phyloP scores from a whole-genome alignment of 1,140 invertebrate genomes.

The Listronotus bonariensis region DNA sequence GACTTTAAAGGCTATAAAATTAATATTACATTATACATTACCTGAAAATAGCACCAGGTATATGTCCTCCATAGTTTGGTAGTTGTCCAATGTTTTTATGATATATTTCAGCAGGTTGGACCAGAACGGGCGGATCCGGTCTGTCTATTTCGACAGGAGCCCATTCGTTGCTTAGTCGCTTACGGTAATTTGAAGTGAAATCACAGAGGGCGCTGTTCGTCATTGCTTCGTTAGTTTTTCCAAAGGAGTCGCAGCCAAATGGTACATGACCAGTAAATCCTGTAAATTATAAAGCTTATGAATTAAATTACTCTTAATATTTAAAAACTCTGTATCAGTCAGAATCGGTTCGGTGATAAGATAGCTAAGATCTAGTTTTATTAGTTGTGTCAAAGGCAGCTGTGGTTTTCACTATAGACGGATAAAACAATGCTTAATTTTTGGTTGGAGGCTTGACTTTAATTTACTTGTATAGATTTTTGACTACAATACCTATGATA shows the following conservation, averaged over 20 bases:
- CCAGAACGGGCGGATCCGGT: slow-evolving; percentile 59
- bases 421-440: no score
- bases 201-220: slow-evolving; percentile 69
- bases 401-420: no score
- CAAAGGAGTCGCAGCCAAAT: slow-evolving; percentile 66
- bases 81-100: slow-evolving; percentile 71
- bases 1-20: background rate
- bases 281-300: slow-evolving; percentile 40
- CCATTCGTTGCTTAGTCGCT: slow-evolving; percentile 69
- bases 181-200: slow-evolving; percentile 71
- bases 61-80: slow-evolving; percentile 74
- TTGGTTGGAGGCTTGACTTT: no score
- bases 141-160: slow-evolving; percentile 63
- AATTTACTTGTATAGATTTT: no score
- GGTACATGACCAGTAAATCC: slow-evolving; percentile 71
- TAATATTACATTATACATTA: slow-evolving; percentile 42
- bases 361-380: no score
- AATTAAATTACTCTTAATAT: no score
- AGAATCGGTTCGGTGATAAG: no score
- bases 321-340: no score
- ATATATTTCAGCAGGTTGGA: slow-evolving; percentile 65
- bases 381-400: no score
- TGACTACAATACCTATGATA: no score
- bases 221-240: slow-evolving; percentile 63
- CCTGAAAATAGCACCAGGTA: slow-evolving; percentile 70